A percentile compares a stretch with the other conserved stretches of the same genome.
Evolutionary conservation across 1,140 invertebrate genomes (phyloP).

Genomic region (Nylanderia fulva): DNA sequence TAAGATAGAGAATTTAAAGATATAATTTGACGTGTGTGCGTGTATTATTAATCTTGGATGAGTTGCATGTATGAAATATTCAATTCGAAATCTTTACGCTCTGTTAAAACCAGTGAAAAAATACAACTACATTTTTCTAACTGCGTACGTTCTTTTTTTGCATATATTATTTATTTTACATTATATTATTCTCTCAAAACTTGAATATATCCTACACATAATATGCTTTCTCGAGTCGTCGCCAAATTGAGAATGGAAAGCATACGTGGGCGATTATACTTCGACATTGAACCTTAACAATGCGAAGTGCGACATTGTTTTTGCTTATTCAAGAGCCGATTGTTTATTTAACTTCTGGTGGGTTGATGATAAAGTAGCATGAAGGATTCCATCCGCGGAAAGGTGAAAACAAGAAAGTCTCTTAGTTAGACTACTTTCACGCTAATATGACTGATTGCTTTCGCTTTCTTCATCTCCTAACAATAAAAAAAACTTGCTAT

Average conservation of each 20-base stretch:
- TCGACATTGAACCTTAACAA: not conserved
- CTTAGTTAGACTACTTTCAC: not conserved
- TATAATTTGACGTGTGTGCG: not conserved
- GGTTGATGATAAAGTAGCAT: not conserved
- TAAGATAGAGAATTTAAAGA: not conserved
- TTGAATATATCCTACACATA: not conserved
- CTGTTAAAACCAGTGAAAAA: not conserved
- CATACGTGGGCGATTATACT: not conserved
- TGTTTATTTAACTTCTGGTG: constrained; percentile 7
- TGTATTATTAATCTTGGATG: not conserved
- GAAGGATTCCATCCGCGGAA: not conserved
- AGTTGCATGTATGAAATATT: no score
- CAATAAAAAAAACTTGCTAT: not conserved
- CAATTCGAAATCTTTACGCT: not conserved
- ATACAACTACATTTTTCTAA: not conserved
- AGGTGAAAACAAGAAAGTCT: constrained; percentile 36
- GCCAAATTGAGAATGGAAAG: not conserved
- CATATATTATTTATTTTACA: not conserved
- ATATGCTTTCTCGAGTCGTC: not conserved
- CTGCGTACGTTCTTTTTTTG: not conserved
- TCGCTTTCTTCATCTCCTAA: not conserved
- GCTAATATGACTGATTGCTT: constrained; percentile 9
- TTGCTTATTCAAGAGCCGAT: constrained; percentile 12
- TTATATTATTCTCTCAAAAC: not conserved
- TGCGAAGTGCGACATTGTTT: not conserved